Percentiles rank a stretch among this genome's conserved stretches.
Conservation (phyloP, 2,113 vertebrate genomes). For the Aldabrachelys gigantea region DNA sequence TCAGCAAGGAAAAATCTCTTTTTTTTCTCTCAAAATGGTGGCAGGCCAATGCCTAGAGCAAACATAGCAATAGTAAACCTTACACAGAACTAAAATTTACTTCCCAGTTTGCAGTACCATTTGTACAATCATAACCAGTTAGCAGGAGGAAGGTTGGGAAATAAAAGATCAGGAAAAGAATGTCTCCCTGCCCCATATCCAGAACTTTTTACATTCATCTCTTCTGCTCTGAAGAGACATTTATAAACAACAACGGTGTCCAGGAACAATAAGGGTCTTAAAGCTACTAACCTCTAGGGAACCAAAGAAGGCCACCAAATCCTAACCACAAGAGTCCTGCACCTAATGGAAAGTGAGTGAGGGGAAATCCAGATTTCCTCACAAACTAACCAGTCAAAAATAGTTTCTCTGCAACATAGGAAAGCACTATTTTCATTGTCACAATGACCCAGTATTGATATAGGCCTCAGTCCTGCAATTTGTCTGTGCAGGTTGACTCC, state of each 20-base stretch:
- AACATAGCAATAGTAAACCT: neutral
- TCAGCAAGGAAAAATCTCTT: fast-evolving
- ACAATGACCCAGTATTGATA: slow-evolving; percentile 37
- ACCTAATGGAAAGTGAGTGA: neutral
- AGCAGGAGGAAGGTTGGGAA: neutral
- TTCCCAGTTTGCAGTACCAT: neutral
- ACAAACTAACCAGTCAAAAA: neutral
- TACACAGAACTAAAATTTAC: neutral
- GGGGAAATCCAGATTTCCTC: neutral
- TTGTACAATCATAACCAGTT: neutral
- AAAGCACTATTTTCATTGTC: neutral
- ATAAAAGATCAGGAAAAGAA: neutral
- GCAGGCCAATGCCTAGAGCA: neutral
- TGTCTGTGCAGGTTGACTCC: neutral
- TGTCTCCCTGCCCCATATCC: neutral
- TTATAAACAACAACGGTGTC: fast-evolving
- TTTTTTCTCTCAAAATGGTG: neutral
- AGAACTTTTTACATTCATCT: neutral
- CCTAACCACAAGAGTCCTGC: neutral
- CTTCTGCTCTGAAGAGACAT: neutral
- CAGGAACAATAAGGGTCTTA: neutral
- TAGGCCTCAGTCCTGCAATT: slow-evolving; percentile 20
- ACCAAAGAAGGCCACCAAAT: fast-evolving
- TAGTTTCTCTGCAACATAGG: neutral
- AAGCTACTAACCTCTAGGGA: neutral